Percentiles rank a stretch among this genome's conserved stretches.
Evolutionary conservation across 2,113 vertebrate species (phyloP).

Genomic region (Carassius auratus): DNA sequence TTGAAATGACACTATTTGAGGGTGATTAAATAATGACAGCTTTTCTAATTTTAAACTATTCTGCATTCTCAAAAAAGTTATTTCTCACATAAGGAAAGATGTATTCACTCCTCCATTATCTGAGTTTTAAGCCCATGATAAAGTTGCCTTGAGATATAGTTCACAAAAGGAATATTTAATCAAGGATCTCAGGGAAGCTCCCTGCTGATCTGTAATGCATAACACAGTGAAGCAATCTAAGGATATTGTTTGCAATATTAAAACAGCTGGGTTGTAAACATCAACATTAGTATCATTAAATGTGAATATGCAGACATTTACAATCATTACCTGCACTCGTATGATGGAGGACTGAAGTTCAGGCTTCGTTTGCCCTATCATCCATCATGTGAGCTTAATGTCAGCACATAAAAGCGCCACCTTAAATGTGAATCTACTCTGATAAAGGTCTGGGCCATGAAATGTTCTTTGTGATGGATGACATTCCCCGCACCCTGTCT

Average conservation of each 20-base stretch:
- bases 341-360: slow-evolving; percentile 44
- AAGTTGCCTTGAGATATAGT: slow-evolving; percentile 6
- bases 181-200: neutral
- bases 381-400: slow-evolving; percentile 44
- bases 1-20: neutral
- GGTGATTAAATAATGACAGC: neutral
- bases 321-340: slow-evolving; percentile 2
- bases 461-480: slow-evolving; percentile 53
- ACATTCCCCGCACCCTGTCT: slow-evolving; percentile 2
- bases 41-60: neutral
- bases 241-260: slow-evolving; percentile 11
- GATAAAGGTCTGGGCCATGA: slow-evolving; percentile 43
- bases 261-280: neutral
- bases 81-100: neutral
- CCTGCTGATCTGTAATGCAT: neutral
- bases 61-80: neutral
- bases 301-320: slow-evolving; percentile 6
- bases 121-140: neutral
- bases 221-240: slow-evolving; percentile 23
- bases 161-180: slow-evolving; percentile 25
- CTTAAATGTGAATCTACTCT: slow-evolving; percentile 42
- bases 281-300: slow-evolving; percentile 30
- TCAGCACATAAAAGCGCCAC: slow-evolving; percentile 29
- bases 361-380: slow-evolving; percentile 20
- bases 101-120: neutral